A percentile compares a stretch with the other conserved stretches of the same genome.
Conservation (phyloP, 2,113 vertebrate genomes). For the Pachycephala philippinensis region DNA sequence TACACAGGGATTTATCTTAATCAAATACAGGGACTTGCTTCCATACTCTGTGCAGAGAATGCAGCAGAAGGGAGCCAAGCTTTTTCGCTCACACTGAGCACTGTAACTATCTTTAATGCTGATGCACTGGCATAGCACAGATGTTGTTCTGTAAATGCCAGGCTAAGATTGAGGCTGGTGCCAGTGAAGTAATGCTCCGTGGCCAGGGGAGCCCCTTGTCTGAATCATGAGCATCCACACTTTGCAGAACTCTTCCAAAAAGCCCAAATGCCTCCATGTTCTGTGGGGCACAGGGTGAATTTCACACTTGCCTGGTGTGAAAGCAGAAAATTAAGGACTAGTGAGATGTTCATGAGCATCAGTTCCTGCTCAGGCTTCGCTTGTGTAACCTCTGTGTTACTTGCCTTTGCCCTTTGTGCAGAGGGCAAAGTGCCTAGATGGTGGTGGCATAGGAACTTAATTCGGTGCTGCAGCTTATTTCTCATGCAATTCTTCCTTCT, state of each 20-base stretch:
- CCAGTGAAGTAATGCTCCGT: neutral
- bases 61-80: neutral
- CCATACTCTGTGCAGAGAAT: neutral
- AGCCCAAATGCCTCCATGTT: neutral
- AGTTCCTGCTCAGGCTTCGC: neutral
- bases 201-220: neutral
- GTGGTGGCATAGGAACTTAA: neutral
- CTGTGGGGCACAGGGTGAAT: neutral
- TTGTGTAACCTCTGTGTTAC: neutral
- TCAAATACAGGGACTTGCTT: neutral
- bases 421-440: neutral
- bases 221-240: neutral
- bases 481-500: neutral
- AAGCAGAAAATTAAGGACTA: neutral
- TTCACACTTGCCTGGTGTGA: neutral
- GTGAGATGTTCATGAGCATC: neutral
- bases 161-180: neutral
- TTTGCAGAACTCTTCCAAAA: neutral
- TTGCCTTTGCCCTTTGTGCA: neutral
- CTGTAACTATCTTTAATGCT: neutral
- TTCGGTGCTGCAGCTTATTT: neutral
- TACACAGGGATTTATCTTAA: neutral
- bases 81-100: neutral
- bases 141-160: slow-evolving; percentile 31
- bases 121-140: neutral